These are phyloP conservation scores for Onthophagus sagittarius DNA, from an alignment of 2,888 invertebrate genomes.

Conservation along the genomic window DNA sequence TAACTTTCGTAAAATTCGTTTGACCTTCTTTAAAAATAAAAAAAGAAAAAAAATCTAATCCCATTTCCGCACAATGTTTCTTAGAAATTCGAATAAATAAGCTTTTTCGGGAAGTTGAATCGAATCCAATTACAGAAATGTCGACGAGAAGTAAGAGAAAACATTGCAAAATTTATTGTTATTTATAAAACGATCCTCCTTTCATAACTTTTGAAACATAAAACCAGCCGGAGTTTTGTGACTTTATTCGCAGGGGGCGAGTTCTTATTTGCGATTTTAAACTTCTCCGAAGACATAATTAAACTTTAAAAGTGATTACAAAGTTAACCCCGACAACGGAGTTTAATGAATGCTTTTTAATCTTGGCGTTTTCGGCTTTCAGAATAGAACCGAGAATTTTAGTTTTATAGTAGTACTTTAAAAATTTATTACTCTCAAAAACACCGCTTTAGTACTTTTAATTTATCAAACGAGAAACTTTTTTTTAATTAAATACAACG, in stretches of 20 bases:
- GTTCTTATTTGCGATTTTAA: constrained; percentile 33
- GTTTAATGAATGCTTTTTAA: constrained; percentile 29
- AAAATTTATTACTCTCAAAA: background rate
- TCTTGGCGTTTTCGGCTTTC: constrained; percentile 8
- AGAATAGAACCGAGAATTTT: background rate
- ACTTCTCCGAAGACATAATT: constrained; percentile 35
- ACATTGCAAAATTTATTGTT: constrained; percentile 16
- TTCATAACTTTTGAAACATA: constrained; percentile 10
- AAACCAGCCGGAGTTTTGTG: constrained; percentile 1
- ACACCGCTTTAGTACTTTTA: too few relatives aligned
- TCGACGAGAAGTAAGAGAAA: background rate
- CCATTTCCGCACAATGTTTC: background rate
- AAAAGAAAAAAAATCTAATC: background rate
- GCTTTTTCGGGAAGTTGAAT: constrained; percentile 1
- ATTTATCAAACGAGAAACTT: too few relatives aligned
- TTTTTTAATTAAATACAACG: background rate
- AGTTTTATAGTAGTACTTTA: background rate
- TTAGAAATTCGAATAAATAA: background rate
- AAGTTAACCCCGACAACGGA: constrained; percentile 35
- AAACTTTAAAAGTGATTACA: constrained; percentile 40
- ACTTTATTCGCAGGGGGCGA: constrained; percentile 20
- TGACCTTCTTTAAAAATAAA: background rate
- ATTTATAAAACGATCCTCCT: constrained; percentile 16
- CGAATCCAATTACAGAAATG: constrained; percentile 11
- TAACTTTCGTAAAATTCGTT: background rate